phyloP scores from a whole-genome alignment of 2,888 invertebrate genomes.

The Mesorhabditis sp. region DNA sequence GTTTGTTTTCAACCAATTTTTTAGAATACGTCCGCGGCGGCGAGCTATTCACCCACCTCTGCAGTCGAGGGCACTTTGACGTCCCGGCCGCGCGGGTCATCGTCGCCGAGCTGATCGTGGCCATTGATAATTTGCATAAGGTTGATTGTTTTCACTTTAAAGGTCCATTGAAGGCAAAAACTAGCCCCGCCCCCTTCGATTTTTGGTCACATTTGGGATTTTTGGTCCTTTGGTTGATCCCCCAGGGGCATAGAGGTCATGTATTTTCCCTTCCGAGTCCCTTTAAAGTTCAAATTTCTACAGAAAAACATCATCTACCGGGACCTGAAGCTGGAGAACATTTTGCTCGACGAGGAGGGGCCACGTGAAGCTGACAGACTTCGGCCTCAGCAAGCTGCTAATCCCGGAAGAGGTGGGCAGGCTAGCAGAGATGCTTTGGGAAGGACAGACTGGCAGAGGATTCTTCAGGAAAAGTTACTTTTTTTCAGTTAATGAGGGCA shows the following conservation, averaged over 20 bases:
- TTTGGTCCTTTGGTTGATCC: background rate
- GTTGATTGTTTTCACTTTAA: slow-evolving; percentile 60
- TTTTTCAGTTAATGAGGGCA: slow-evolving; percentile 64
- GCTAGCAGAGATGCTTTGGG: slow-evolving; percentile 15
- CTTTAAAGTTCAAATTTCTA: slow-evolving; percentile 49
- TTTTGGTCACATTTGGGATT: background rate
- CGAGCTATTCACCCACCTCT: slow-evolving; percentile 92
- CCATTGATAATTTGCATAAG: slow-evolving; percentile 89
- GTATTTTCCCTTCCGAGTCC: slow-evolving; percentile 4
- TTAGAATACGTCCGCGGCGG: slow-evolving; percentile 95
- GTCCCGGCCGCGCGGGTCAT: slow-evolving; percentile 86
- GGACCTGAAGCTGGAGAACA: slow-evolving; percentile 95
- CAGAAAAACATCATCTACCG: slow-evolving; percentile 94
- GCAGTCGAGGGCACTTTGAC: slow-evolving; percentile 85
- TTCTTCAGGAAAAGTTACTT: slow-evolving; percentile 1
- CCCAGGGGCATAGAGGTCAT: background rate
- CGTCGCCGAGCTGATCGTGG: slow-evolving; percentile 90
- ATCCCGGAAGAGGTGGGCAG: slow-evolving; percentile 31
- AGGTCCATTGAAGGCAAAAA: no score
- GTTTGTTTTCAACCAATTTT: slow-evolving; percentile 42
- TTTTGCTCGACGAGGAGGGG: slow-evolving; percentile 85
- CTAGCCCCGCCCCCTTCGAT: background rate
- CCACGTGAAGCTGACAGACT: slow-evolving; percentile 92
- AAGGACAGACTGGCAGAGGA: slow-evolving; percentile 9
- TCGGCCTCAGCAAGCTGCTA: slow-evolving; percentile 80